Base-by-base conservation (phyloP, 2,797 vertebrate species). In the Rhinichthys osculus region DNA sequence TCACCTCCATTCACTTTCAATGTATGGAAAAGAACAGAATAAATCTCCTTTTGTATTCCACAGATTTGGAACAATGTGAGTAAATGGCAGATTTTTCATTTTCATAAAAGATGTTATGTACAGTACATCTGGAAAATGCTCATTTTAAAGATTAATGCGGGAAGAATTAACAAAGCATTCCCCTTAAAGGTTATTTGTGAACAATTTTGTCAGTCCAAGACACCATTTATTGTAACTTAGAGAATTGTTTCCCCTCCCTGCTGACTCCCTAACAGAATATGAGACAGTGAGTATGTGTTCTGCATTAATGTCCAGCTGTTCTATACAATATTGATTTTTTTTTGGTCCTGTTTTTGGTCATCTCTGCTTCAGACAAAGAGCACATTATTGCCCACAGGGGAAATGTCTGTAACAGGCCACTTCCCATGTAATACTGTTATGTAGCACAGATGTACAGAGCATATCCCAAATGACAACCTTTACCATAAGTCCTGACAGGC, bases 261-360 rank as follows among this genome's bases (percentile, higher is more conserved):
- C 79, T 85, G 72, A 74, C 87, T 73, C 83, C 67, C 69, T 66
- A 27, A 85, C 83, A 85, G 83, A 86, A 86, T 91, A 54, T 16
- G 74, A 59, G 74, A 57, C 74, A 16, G 74, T n/a, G 33, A 77
- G 64, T 62, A 64, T 78, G 35, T 70, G 73, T 78, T 84, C 73
- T 54, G 83, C 44, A 70, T 90, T 90, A 90, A 90, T 80, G 54
- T 30, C 77, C 80, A 66, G 78, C n/a, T 82, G 69, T 70, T 67
- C 54, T 47, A 6, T 23, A 66, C 33, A n/a, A 33, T 70, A 85
- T 79, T 88, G 73, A 93, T 92, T 82, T 92, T 94, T 93, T 88
- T 87, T 79, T 57, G 54, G 78, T 81, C 50, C 71, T 78, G 82
- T n/a, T 85, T 42, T 69, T 89, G 90, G 86, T 89, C 89, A 89